Base-by-base conservation (phyloP, 2,797 vertebrate genomes). In the Pseudochirops cupreus region DNA sequence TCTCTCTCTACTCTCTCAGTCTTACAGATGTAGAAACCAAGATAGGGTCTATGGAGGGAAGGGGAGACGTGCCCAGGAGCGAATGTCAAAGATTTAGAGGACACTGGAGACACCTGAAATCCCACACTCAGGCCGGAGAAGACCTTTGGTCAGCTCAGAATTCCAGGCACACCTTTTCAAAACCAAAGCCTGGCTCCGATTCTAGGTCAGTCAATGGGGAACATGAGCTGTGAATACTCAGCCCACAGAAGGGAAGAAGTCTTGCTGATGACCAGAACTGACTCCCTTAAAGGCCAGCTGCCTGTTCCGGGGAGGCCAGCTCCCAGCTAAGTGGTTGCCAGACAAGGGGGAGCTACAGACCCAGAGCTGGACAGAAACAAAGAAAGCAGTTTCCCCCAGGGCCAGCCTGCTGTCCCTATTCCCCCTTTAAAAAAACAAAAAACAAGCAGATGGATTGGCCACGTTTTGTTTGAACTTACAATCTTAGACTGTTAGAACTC, bases 1-100 rank as follows among this genome's bases (percentile, higher is more conserved):
- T 90, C 39, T 52, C 56, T 56, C 52, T 29, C 56, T 54, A 29
- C n/a, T 87, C 87, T 53, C 4, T 67, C n/a, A 3, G 50, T 91
- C 54, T 4, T 39, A 53, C 91, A 58, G n/a, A 52, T 50, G 53
- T 56, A 82, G 92, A 96, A 95, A 95, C 91, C 2, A 56, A 95
- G 91, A 92, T 92, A 90, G 3, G 0, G 46, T 67, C 13, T 16
- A 39, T 2, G 16, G 50, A 90, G 50, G 33, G 24, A 50, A 50
- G 29, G 53, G 31, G 16, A 6, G 39, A 54, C 5, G 39, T 90
- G 55, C 87, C 90, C 46, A 89, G 59, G 52, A 91, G 5, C 26
- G 4, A 53, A 92, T 1, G n/a, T 7, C 62, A 91, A 74, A 92
- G 90, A 92, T 39, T 46, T 14, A 10, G 46, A 90, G 92, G 91